phyloP scores from a whole-genome alignment of 2,797 vertebrate species.

The Picus viridis region DNA sequence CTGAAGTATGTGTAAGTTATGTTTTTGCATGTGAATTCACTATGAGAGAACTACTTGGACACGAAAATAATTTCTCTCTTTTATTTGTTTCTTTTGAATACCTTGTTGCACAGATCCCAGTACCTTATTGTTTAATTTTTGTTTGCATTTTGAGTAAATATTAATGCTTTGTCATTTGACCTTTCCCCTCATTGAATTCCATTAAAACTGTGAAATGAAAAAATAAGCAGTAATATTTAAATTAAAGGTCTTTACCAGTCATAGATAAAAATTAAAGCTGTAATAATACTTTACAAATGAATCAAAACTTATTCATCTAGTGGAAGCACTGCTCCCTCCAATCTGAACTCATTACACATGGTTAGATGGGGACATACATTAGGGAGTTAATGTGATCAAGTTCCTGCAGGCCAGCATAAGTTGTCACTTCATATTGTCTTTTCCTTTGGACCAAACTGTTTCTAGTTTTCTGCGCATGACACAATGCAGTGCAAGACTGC shows the following conservation, averaged over 20 bases:
- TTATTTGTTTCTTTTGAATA: neutral
- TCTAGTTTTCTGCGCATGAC: neutral
- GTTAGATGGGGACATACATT: neutral
- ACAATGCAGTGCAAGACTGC: neutral
- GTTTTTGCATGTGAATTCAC: neutral
- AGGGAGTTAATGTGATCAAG: neutral
- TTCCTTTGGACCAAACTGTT: neutral
- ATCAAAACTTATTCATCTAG: neutral
- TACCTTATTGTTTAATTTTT: neutral
- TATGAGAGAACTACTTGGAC: neutral
- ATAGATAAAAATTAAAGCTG: neutral
- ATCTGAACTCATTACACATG: neutral
- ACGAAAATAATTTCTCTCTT: neutral
- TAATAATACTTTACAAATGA: neutral
- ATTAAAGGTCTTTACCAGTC: neutral
- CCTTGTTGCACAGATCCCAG: rapidly evolving
- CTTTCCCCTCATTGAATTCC: neutral
- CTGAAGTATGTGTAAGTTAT: neutral
- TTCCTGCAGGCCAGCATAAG: slow-evolving; percentile 18
- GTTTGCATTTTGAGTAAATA: neutral
- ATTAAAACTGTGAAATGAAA: neutral
- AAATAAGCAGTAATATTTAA: neutral
- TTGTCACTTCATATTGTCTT: slow-evolving; percentile 21
- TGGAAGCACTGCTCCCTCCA: neutral
- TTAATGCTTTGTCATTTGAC: neutral